phyloP scores from a whole-genome alignment of 2,113 vertebrate genomes.

The Tupaia tana region DNA sequence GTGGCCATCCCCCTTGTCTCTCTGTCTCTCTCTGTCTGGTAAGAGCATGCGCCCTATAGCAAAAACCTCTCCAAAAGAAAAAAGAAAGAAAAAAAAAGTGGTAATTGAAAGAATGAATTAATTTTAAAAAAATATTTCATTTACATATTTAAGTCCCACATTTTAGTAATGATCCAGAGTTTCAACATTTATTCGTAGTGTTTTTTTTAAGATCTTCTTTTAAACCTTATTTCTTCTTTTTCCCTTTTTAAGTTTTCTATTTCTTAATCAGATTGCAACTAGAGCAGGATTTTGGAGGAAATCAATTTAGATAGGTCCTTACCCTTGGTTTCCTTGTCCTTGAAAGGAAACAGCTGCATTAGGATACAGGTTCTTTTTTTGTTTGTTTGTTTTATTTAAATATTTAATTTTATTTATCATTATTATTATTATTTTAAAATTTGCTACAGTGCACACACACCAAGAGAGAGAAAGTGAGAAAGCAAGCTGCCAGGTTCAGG shows the following conservation, averaged over 20 bases:
- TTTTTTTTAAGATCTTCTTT: not conserved
- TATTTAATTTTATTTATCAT: too few relatives aligned
- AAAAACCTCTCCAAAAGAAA: too few relatives aligned
- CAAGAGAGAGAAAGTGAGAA: too few relatives aligned
- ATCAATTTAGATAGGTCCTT: not conserved
- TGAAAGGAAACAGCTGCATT: not conserved
- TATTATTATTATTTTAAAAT: too few relatives aligned
- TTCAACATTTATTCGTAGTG: not conserved
- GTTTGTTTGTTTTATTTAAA: too few relatives aligned
- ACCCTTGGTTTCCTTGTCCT: not conserved
- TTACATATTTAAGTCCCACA: not conserved
- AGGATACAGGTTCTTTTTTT: not conserved
- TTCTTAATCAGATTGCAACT: conserved; percentile 25
- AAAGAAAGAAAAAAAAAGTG: too few relatives aligned
- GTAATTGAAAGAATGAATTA: too few relatives aligned
- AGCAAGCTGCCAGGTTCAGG: too few relatives aligned
- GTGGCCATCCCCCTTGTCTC: too few relatives aligned
- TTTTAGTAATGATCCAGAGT: conserved; percentile 35
- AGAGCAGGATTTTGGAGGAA: not conserved
- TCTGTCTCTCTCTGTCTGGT: too few relatives aligned
- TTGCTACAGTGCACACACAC: too few relatives aligned
- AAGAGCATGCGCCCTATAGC: too few relatives aligned
- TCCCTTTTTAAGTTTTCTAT: not conserved
- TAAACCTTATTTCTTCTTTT: conserved; percentile 15
- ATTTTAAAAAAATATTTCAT: not conserved